A percentile compares a stretch with the other conserved stretches of the same genome.
Conservation (phyloP, 2,888 invertebrate genomes). For the Ditula angustiorana region DNA sequence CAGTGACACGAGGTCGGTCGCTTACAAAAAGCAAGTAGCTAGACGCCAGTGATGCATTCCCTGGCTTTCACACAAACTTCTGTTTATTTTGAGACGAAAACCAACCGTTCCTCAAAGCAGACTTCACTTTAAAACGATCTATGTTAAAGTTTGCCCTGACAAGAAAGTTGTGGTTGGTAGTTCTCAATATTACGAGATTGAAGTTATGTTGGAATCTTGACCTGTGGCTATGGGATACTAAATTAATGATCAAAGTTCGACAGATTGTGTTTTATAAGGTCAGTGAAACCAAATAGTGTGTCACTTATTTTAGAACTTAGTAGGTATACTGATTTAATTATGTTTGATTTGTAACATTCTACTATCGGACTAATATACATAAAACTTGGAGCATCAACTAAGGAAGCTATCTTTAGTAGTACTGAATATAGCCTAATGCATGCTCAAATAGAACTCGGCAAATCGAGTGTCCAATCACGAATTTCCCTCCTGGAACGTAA, state of each 20-base stretch:
- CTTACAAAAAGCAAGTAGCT: constrained; percentile 25
- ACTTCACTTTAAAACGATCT: constrained; percentile 14
- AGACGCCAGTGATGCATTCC: constrained; percentile 58
- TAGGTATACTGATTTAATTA: background rate
- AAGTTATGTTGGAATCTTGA: background rate
- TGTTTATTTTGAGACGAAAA: constrained; percentile 43
- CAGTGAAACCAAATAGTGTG: background rate
- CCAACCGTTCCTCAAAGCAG: constrained; percentile 16
- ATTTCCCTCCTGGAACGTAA: constrained; percentile 23
- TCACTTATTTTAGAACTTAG: background rate
- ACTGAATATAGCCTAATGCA: background rate
- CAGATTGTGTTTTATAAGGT: constrained; percentile 6
- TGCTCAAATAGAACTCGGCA: constrained; percentile 6
- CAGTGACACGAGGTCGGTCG: constrained; percentile 51
- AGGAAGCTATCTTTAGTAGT: background rate
- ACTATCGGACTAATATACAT: background rate
- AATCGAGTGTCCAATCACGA: constrained; percentile 25
- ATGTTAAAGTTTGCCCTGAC: background rate
- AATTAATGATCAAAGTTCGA: background rate
- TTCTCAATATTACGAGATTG: background rate
- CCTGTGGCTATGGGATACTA: background rate
- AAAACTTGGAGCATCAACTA: background rate
- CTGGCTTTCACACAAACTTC: constrained; percentile 62
- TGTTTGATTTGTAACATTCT: background rate
- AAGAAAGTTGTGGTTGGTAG: background rate